Conservation (phyloP, 1,140 invertebrate species). For the Eurytemora carolleeae region DNA sequence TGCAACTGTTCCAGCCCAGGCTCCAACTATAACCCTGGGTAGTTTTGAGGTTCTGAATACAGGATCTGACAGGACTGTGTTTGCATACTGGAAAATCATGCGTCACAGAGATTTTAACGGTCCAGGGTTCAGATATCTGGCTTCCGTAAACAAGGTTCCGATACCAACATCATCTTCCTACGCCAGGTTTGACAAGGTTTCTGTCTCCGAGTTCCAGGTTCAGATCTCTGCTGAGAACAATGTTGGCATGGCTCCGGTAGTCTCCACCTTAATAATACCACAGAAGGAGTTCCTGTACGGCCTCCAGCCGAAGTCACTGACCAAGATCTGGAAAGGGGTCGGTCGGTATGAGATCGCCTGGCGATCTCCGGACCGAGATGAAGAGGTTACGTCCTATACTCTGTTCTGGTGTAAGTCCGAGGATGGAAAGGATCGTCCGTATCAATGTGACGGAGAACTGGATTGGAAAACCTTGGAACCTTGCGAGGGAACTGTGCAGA, state of each 20-base stretch:
- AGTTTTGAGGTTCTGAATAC: not conserved
- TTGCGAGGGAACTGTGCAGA: too few species aligned
- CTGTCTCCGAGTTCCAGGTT: too few species aligned
- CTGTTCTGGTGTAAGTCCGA: not conserved
- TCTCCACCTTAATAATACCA: not conserved
- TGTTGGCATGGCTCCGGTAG: not conserved
- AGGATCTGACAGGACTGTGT: not conserved
- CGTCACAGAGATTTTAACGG: not conserved
- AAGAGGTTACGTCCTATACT: not conserved
- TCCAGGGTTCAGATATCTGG: not conserved
- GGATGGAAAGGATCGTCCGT: not conserved
- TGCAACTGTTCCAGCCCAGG: not conserved
- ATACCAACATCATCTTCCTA: too few species aligned
- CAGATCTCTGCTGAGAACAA: not conserved
- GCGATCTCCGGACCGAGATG: not conserved
- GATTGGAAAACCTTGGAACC: not conserved
- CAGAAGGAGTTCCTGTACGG: not conserved
- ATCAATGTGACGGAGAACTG: not conserved
- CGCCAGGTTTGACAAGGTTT: too few species aligned
- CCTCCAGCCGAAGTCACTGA: not conserved
- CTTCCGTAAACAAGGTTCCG: too few species aligned
- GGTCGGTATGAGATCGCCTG: not conserved
- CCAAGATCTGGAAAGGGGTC: not conserved
- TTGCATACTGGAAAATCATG: not conserved
- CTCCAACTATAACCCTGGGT: not conserved